Conservation (phyloP, 2,797 vertebrate species). For the Acanthurus tractus region DNA sequence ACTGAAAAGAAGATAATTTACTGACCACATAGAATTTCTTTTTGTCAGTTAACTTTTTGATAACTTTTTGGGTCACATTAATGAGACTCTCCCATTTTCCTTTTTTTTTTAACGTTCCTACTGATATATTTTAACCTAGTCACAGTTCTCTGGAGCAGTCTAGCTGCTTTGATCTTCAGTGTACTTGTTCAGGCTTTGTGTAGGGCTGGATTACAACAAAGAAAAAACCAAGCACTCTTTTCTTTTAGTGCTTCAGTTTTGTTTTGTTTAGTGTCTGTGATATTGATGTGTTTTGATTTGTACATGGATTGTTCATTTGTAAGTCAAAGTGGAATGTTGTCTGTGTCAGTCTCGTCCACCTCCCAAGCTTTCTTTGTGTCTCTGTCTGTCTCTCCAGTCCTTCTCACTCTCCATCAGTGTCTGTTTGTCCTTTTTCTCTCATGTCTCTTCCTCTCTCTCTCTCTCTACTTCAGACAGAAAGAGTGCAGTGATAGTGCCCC, state of each 20-base stretch:
- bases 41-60: neutral
- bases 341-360: constrained; percentile 43
- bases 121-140: neutral
- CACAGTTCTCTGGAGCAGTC: neutral
- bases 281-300: constrained; percentile 54
- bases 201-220: neutral
- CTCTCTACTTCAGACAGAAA: constrained; percentile 44
- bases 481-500: constrained; percentile 26
- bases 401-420: neutral
- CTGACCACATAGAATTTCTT: neutral
- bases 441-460: constrained; percentile 16
- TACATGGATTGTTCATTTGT: constrained; percentile 61
- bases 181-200: neutral
- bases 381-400: constrained; percentile 30
- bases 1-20: neutral
- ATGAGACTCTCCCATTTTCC: neutral
- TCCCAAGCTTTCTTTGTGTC: constrained; percentile 34
- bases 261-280: constrained; percentile 25
- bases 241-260: constrained; percentile 8
- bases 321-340: constrained; percentile 30
- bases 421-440: constrained; percentile 35
- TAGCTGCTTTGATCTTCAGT: neutral
- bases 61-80: neutral
- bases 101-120: neutral
- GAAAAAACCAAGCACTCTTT: neutral